Evolutionary conservation across 2,888 invertebrate species (phyloP), one percentile per base, ranked within the genome.

Genomic region (Harpagoxenus sublaevis): DNA sequence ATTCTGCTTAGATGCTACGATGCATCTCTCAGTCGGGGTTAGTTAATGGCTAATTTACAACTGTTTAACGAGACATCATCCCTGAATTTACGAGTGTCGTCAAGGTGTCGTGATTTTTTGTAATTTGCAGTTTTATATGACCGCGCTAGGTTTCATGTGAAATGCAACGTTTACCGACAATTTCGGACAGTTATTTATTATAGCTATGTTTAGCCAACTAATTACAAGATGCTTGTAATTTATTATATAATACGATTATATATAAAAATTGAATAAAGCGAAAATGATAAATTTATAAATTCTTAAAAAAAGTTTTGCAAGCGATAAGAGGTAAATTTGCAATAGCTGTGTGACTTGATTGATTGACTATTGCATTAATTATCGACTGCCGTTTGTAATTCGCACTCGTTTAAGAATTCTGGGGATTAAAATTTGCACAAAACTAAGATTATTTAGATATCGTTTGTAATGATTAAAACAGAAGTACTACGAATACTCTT

Each of bases 51-150:
- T 28, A 23, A 18, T 60, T 65, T 78, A 62, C 78, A 66, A 55
- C n/a, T 82, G 53, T 28, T 83, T 60, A 70, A 73, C 71, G 81
- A 65, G 66, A 87, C 31, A 78, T 70, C 87, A 84, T 84, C 77
- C 83, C 75, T 86, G 73, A 87, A 92, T 91, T 92, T 91, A 92
- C 88, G 91, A 87, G 86, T 85, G 85, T 75, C 86, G 87, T 55
- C 85, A 87, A 91, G 86, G 86, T 85, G 85, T 75, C 86, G 87
- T 55, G 87, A 87, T 87, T 87, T 89, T 91, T 87, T 86, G 86
- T 88, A 90, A 89, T 90, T 90, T 86, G 86, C 70, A 89, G 87
- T 90, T 91, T 89, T 89, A 86, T 84, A 86, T n/a, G 35, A 23
- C 35, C 15, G 35, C 81, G 78, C 77, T 83, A 88, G 84, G 71